Percentiles rank a stretch among this genome's conserved stretches.
These are phyloP conservation scores for Lithophane semibrunnea DNA, from an alignment of 2,888 invertebrate species.

Conservation along the genomic window DNA sequence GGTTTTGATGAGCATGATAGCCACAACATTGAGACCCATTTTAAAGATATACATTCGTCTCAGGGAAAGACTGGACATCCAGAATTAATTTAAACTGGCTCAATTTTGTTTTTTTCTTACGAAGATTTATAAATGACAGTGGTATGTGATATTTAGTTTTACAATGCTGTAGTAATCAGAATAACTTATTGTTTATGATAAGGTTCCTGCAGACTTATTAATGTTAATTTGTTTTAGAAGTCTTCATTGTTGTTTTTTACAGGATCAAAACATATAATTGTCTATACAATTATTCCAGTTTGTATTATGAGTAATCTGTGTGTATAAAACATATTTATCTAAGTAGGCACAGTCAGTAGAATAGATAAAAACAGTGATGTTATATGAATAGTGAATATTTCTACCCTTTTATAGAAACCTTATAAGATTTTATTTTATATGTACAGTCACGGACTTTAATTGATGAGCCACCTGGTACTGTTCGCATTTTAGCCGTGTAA, in stretches of 20 bases:
- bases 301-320: not conserved
- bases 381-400: conserved; percentile 11
- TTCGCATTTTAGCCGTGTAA: too few relatives aligned
- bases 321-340: conserved; percentile 11
- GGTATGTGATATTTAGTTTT: conserved; percentile 59
- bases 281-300: conserved; percentile 12
- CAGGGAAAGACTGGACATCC: conserved; percentile 84
- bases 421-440: conserved; percentile 12
- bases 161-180: not conserved
- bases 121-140: conserved; percentile 6
- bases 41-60: conserved; percentile 87
- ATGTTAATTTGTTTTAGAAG: conserved; percentile 37
- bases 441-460: too few relatives aligned
- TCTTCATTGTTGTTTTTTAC: conserved; percentile 7
- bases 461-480: too few relatives aligned
- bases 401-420: conserved; percentile 3
- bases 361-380: conserved; percentile 31
- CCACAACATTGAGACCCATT: conserved; percentile 84
- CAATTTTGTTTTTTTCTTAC: not conserved
- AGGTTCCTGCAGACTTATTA: conserved; percentile 14
- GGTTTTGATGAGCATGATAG: conserved; percentile 80
- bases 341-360: conserved; percentile 20
- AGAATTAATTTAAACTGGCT: conserved; percentile 69
- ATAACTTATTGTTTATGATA: conserved; percentile 11
- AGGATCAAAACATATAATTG: conserved; percentile 2